Conservation (phyloP, 2,888 invertebrate genomes). For the Melanchra persicariae region DNA sequence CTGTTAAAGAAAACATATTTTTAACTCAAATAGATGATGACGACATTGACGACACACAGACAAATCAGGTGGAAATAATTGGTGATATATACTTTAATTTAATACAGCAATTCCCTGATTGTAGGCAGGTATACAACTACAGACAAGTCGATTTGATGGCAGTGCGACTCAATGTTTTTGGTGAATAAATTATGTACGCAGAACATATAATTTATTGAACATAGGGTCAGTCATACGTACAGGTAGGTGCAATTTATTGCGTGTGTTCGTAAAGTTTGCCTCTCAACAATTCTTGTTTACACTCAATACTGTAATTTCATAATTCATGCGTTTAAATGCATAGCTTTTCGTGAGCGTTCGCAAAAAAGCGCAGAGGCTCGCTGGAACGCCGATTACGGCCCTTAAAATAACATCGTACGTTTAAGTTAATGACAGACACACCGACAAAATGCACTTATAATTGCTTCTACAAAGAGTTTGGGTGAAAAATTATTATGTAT, state of each 20-base stretch:
- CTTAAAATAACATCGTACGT: conserved; percentile 91
- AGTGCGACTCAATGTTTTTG: conserved; percentile 33
- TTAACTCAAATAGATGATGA: not conserved
- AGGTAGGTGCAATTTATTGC: conserved; percentile 49
- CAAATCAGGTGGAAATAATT: not conserved
- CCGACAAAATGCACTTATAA: conserved; percentile 90
- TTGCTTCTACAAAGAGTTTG: conserved; percentile 89
- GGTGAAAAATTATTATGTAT: conserved; percentile 88
- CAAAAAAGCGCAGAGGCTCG: conserved; percentile 84
- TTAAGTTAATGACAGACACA: conserved; percentile 90
- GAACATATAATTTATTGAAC: conserved; percentile 47
- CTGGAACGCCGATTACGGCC: conserved; percentile 88
- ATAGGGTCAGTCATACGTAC: conserved; percentile 35
- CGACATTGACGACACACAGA: not conserved
- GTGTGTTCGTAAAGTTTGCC: conserved; percentile 50
- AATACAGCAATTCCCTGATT: conserved; percentile 18
- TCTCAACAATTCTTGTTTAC: conserved; percentile 82
- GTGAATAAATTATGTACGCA: conserved; percentile 37
- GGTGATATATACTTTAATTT: conserved; percentile 1
- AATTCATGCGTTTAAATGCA: conserved; percentile 91
- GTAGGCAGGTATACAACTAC: conserved; percentile 22
- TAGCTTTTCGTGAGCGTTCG: conserved; percentile 88
- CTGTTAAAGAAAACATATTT: not conserved
- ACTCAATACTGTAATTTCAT: conserved; percentile 90
- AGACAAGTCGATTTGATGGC: conserved; percentile 15